A percentile compares a stretch with the other conserved stretches of the same genome.
These are phyloP conservation scores for Campylomormyrus tamandua DNA, from an alignment of 2,113 vertebrate genomes.

Conservation along the genomic window DNA sequence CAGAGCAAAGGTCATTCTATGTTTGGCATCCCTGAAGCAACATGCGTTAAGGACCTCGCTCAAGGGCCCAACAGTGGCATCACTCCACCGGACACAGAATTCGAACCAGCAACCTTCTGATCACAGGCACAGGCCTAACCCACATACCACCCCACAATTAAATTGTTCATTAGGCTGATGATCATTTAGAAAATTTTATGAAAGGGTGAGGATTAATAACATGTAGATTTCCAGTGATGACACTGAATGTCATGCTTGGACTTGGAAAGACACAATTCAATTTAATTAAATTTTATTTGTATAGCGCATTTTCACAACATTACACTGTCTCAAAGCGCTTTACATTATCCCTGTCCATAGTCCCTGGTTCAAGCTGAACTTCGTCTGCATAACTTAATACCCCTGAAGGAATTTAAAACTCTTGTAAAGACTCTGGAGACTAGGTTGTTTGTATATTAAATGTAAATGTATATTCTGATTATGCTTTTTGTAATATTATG, in stretches of 20 bases:
- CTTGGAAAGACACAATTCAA: background rate
- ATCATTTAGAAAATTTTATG: background rate
- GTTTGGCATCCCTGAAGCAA: background rate
- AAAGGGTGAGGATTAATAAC: background rate
- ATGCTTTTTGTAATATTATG: too few relatives aligned
- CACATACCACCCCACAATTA: background rate
- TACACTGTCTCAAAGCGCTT: too few relatives aligned
- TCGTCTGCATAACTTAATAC: too few relatives aligned
- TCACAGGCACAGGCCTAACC: background rate
- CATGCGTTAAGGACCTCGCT: background rate
- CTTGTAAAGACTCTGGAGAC: too few relatives aligned
- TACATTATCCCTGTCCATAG: too few relatives aligned
- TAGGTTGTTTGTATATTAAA: too few relatives aligned
- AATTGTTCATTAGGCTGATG: background rate
- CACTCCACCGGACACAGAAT: background rate
- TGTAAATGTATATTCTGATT: too few relatives aligned
- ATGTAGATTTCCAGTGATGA: background rate
- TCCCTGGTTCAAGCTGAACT: too few relatives aligned
- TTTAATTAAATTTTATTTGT: too few relatives aligned
- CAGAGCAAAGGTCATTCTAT: background rate
- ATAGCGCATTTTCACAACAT: too few relatives aligned
- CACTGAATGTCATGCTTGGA: background rate
- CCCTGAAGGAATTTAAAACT: too few relatives aligned
- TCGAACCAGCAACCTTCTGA: background rate
- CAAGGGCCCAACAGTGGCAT: background rate